Base-by-base conservation (phyloP, 2,113 vertebrate species). In the Agapornis roseicollis region DNA sequence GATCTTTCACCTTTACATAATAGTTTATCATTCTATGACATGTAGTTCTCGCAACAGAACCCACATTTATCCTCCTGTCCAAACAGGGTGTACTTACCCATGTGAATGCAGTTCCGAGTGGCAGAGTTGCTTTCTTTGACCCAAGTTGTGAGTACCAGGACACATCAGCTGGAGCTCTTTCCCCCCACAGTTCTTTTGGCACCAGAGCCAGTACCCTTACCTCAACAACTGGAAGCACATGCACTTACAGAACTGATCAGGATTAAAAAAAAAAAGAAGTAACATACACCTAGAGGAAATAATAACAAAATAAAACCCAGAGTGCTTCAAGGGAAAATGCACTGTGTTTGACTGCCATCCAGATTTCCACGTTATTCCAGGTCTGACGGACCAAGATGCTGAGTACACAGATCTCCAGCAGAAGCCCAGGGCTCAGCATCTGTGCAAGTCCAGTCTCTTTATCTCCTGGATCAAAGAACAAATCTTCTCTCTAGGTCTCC, bases 391-490 rank as follows among this genome's bases (percentile, higher is more conserved):
- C 46, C 27, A 60, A 92, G 93, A 78, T 96, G 91, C 91, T 95
- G 91, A 93, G 71, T 46, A 64, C 7, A 95, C 78, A 55, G 42
- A 89, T 85, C 84, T 94, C 80, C 80, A 60, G 64, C 2, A 86
- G 88, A 76, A 94, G 88, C 66, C 76, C 78, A 83, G 73, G 88
- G 82, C 93, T 85, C 60, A 0, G 89, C 86, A 71, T 80, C 76
- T 86, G 77, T 60, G 15, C 50, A 50, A 92, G 91, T n/a, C 82
- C 6, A 2, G 64, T 83, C 85, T 81, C 91, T 90, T 90, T 55
- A 71, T 82, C 90, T 94, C 82, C 70, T 0, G 12, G 72, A 95
- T 86, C 96, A 93, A 94, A 96, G 83, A 86, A 86, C 90, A 96
- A 94, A 96, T 92, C 90, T 83, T 86, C 92, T 94, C 72, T 81